Conservation (phyloP, 2,797 vertebrate species). For the Syndactyla subalaris region DNA sequence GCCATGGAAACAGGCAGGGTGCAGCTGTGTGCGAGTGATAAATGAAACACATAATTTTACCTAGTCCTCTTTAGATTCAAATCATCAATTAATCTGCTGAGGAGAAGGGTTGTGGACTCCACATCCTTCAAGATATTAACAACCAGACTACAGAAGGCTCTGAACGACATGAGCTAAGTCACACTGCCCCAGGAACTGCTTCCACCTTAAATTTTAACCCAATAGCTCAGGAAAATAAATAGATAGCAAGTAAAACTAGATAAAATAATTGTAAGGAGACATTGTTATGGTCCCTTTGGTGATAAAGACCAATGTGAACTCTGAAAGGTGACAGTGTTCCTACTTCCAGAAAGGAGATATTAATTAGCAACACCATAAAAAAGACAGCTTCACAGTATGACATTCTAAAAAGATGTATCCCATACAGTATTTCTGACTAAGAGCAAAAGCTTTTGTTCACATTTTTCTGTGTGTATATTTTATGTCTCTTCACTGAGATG, state of each 20-base stretch:
- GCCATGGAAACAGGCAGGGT: not conserved
- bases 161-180: not conserved
- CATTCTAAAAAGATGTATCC: not conserved
- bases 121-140: not conserved
- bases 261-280: not conserved
- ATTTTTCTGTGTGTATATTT: not conserved
- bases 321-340: not conserved
- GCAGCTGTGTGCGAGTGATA: not conserved
- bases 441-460: not conserved
- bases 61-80: not conserved
- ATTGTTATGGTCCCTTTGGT: not conserved
- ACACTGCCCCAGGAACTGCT: not conserved
- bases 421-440: not conserved
- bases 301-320: not conserved
- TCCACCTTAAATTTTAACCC: not conserved
- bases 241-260: not conserved
- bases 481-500: not conserved
- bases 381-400: not conserved
- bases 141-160: not conserved
- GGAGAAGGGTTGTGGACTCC: not conserved
- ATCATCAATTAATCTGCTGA: not conserved
- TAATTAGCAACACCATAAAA: not conserved
- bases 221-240: not conserved
- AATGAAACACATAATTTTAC: fast-evolving
- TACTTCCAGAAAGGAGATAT: not conserved